phyloP scores from a whole-genome alignment of 2,888 invertebrate genomes.

The Caenorhabditis becei region DNA sequence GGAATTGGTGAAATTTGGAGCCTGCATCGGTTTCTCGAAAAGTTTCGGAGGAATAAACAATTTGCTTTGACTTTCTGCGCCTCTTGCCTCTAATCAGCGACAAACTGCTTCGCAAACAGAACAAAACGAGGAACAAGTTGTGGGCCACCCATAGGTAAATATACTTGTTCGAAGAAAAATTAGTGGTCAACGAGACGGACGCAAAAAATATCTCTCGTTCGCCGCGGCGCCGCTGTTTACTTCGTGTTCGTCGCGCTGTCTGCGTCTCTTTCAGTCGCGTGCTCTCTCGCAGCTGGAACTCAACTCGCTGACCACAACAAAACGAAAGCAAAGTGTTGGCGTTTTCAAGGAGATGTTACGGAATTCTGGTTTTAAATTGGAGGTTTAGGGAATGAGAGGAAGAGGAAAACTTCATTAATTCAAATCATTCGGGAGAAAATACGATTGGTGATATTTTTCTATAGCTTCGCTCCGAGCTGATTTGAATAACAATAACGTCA shows the following conservation, averaged over 20 bases:
- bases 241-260: constrained; percentile 9
- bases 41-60: constrained; percentile 6
- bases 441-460: no score
- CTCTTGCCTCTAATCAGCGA: background rate
- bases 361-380: no score
- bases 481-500: no score
- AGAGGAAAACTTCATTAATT: no score
- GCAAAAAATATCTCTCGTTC: constrained; percentile 20
- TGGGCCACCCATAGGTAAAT: constrained; percentile 19
- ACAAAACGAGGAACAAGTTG: constrained; percentile 17
- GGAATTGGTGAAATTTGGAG: no score
- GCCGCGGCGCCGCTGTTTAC: background rate
- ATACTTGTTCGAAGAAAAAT: constrained; percentile 1
- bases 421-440: no score
- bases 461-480: no score
- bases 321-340: background rate
- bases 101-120: background rate
- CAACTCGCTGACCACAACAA: constrained; percentile 38
- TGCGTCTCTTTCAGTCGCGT: constrained; percentile 23
- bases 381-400: no score
- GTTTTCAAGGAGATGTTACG: no score
- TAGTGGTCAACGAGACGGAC: constrained; percentile 25
- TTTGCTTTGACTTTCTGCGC: background rate
- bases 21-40: background rate
- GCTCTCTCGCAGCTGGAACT: constrained; percentile 17